Conservation (phyloP, 2,113 vertebrate species). For the Lontra canadensis region DNA sequence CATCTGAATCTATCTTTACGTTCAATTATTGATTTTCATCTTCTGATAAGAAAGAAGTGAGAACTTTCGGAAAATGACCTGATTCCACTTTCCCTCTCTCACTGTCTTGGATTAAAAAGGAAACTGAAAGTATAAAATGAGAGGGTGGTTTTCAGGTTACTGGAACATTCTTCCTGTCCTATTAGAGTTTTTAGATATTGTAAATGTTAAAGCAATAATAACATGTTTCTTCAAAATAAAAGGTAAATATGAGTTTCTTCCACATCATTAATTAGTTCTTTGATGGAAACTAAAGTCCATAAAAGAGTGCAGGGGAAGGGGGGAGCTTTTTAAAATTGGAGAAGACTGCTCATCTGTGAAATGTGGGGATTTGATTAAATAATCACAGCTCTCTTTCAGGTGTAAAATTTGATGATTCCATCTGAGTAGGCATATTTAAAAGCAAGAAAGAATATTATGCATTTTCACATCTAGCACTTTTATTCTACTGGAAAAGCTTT, state of each 20-base stretch:
- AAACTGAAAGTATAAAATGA: neutral
- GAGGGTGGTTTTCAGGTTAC: neutral
- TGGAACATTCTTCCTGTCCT: neutral
- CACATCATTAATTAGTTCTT: neutral
- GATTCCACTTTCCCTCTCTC: neutral
- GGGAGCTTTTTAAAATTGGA: neutral
- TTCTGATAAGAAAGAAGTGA: neutral
- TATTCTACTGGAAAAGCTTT: conserved; percentile 16
- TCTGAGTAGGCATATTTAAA: neutral
- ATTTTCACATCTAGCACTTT: neutral
- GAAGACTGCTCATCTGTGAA: neutral
- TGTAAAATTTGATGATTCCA: conserved; percentile 20
- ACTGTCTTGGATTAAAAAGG: neutral
- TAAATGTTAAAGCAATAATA: neutral
- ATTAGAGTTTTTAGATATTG: neutral
- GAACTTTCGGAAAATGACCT: neutral
- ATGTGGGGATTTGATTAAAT: neutral
- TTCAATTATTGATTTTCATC: neutral
- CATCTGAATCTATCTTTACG: neutral
- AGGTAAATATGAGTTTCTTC: neutral
- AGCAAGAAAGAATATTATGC: neutral
- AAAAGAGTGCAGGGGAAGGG: neutral
- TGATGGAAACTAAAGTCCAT: neutral
- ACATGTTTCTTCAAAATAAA: neutral
- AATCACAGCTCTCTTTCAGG: neutral